A percentile compares a stretch with the other conserved stretches of the same genome.
Conservation (phyloP, 2,797 vertebrate genomes). For the Paedocypris micromegethes region DNA sequence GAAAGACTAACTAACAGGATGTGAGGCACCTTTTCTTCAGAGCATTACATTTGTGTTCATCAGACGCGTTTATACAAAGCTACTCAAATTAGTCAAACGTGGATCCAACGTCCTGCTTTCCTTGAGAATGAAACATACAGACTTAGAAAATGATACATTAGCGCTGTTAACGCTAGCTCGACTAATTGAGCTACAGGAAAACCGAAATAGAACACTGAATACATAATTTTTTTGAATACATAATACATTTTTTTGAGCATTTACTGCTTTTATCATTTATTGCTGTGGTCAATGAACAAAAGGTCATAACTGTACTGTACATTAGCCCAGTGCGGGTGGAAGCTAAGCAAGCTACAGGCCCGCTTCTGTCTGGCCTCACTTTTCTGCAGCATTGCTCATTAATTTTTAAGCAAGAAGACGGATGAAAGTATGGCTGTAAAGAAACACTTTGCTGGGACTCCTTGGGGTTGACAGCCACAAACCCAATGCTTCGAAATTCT, state of each 20-base stretch:
- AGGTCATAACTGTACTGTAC: conserved; percentile 6
- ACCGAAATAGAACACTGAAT: too few relatives aligned
- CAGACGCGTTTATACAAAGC: too few relatives aligned
- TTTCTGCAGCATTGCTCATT: conserved; percentile 12
- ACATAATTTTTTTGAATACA: too few relatives aligned
- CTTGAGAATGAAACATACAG: too few relatives aligned
- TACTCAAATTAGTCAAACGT: too few relatives aligned
- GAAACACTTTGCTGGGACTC: conserved; percentile 14
- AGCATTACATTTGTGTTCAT: too few relatives aligned
- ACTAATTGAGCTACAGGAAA: too few relatives aligned
- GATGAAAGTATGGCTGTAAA: conserved; percentile 23
- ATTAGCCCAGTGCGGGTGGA: conserved; percentile 3
- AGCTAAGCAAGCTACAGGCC: conserved; percentile 8
- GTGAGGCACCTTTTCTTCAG: neutral
- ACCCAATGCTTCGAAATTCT: conserved; percentile 48
- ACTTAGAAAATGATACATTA: too few relatives aligned
- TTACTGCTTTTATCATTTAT: too few relatives aligned
- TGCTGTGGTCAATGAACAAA: neutral
- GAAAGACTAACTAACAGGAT: conserved; percentile 29
- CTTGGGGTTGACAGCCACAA: conserved; percentile 13
- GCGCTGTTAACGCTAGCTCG: too few relatives aligned
- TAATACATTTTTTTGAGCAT: too few relatives aligned
- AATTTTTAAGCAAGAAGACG: conserved; percentile 31
- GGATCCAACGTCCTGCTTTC: too few relatives aligned
- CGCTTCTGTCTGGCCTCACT: conserved; percentile 3